Percentiles rank a stretch among this genome's conserved stretches.
Conservation (phyloP, 2,888 invertebrate genomes). For the Ptilodon capucinus region DNA sequence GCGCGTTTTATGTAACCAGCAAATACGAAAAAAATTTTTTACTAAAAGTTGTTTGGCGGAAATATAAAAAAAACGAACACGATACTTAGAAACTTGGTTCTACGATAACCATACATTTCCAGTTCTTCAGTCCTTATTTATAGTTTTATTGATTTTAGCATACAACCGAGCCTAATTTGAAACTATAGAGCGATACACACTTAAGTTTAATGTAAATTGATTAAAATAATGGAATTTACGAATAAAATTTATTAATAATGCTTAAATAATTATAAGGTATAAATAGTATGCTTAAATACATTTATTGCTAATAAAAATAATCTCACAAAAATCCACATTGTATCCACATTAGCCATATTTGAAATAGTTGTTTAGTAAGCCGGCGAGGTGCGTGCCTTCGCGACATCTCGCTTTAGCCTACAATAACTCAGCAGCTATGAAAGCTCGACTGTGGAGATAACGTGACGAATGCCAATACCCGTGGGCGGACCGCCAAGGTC, state of each 20-base stretch:
- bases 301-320: constrained; percentile 10
- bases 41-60: constrained; percentile 4
- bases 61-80: constrained; percentile 8
- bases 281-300: not conserved
- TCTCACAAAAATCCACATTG: constrained; percentile 11
- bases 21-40: not conserved
- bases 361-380: constrained; percentile 36
- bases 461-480: constrained; percentile 50
- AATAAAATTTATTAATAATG: too few relatives aligned
- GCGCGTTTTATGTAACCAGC: too few relatives aligned
- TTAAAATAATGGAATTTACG: too few relatives aligned
- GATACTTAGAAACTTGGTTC: not conserved
- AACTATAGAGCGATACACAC: too few relatives aligned
- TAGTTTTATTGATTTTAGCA: not conserved
- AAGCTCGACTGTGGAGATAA: constrained; percentile 42
- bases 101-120: not conserved
- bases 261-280: too few relatives aligned
- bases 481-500: constrained; percentile 35
- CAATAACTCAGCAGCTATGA: constrained; percentile 40
- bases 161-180: too few relatives aligned
- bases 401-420: constrained; percentile 42
- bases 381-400: constrained; percentile 47
- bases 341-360: constrained; percentile 20
- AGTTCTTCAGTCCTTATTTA: too few relatives aligned
- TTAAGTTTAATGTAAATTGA: too few relatives aligned